These are phyloP conservation scores for Heloderma charlesbogerti DNA, from an alignment of 2,113 vertebrate genomes.

Conservation along the genomic window DNA sequence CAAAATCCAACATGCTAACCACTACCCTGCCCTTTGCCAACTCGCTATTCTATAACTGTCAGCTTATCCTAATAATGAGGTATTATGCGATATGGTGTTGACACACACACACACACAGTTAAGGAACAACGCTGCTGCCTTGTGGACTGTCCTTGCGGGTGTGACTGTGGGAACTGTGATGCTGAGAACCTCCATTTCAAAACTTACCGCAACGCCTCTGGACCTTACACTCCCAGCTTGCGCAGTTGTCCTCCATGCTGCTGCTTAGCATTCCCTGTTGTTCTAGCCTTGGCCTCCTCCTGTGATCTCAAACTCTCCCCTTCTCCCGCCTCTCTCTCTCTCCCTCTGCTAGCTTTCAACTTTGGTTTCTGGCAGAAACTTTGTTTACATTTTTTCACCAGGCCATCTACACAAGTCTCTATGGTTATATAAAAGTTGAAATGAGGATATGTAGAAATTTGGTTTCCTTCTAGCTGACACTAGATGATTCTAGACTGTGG, in stretches of 20 bases:
- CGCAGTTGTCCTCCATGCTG: neutral
- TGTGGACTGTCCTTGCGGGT: too few relatives aligned
- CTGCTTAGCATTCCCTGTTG: neutral
- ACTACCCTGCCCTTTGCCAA: too few relatives aligned
- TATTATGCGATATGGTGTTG: too few relatives aligned
- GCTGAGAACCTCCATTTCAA: too few relatives aligned
- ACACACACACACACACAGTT: too few relatives aligned
- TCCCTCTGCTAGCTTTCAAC: fast-evolving
- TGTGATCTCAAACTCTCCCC: neutral
- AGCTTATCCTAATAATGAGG: too few relatives aligned
- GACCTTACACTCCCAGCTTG: fast-evolving
- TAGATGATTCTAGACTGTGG: neutral
- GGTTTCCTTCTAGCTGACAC: fast-evolving
- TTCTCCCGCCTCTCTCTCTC: fast-evolving
- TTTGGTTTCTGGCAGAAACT: constrained; percentile 2
- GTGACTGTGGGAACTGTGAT: too few relatives aligned
- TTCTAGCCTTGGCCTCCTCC: neutral
- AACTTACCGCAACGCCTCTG: too few relatives aligned
- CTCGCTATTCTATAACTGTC: too few relatives aligned
- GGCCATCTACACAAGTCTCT: fast-evolving
- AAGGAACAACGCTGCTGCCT: too few relatives aligned
- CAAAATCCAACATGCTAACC: too few relatives aligned
- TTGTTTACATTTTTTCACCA: constrained; percentile 11
- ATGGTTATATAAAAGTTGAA: constrained; percentile 36
- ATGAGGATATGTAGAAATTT: neutral